phyloP scores from a whole-genome alignment of 1,140 invertebrate genomes.

The Cotesia glomerata region DNA sequence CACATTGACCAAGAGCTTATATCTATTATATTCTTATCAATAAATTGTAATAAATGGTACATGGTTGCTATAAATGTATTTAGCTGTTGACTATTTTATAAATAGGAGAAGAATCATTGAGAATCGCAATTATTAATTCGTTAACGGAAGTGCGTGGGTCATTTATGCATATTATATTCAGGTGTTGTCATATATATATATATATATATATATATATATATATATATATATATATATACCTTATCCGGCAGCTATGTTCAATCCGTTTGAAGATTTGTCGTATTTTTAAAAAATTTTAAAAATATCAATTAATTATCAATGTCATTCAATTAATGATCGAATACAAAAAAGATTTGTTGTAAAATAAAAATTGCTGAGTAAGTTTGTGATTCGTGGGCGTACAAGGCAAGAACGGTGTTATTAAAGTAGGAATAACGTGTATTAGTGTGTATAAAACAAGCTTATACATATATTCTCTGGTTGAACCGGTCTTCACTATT shows the following conservation, averaged over 20 bases:
- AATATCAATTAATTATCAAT: too few relatives aligned
- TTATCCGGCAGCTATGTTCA: background rate
- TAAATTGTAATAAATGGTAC: too few relatives aligned
- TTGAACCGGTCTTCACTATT: slow-evolving; percentile 41
- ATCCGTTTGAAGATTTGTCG: background rate
- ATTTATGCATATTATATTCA: background rate
- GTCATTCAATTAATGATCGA: too few relatives aligned
- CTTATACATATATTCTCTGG: slow-evolving; percentile 33
- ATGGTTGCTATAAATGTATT: too few relatives aligned
- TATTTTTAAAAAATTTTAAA: background rate
- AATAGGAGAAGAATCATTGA: background rate
- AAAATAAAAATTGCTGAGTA: background rate
- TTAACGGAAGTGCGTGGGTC: background rate
- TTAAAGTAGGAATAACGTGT: background rate
- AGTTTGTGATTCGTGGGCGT: slow-evolving; percentile 42
- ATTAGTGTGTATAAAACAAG: slow-evolving; percentile 23
- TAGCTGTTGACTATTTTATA: too few relatives aligned
- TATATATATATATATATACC: background rate
- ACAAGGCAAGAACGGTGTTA: slow-evolving; percentile 5
- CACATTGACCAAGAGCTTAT: too few relatives aligned
- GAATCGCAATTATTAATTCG: background rate
- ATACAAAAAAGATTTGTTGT: background rate
- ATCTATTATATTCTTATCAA: too few relatives aligned
- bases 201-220: too few relatives aligned
- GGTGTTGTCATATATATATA: background rate